phyloP scores from a whole-genome alignment of 92 coral and sea anemone genomes.

The Actinostola sp. region DNA sequence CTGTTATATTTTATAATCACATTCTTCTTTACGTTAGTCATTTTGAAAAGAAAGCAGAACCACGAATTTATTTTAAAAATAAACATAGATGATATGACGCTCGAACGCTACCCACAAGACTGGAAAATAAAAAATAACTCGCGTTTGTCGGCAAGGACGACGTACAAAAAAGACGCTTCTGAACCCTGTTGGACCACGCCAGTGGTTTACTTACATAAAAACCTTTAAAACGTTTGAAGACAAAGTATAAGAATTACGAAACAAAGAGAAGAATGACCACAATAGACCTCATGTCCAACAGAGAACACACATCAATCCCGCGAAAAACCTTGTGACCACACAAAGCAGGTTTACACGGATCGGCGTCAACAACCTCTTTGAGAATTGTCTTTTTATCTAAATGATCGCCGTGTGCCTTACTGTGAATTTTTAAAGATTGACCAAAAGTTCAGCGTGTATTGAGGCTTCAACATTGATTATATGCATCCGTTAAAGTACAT shows the following conservation, averaged over 20 bases:
- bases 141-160: neutral
- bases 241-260: conserved; percentile 5
- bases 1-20: conserved; percentile 11
- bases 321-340: conserved; percentile 45
- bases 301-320: conserved; percentile 52
- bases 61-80: conserved; percentile 31
- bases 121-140: neutral
- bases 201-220: neutral
- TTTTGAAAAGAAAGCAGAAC: conserved; percentile 22
- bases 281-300: conserved; percentile 35
- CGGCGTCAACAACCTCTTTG: conserved; percentile 50
- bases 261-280: conserved; percentile 46
- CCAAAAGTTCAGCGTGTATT: conserved; percentile 62
- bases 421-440: conserved; percentile 80
- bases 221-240: conserved; percentile 2
- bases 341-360: conserved; percentile 57
- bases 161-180: neutral
- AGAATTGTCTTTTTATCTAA: conserved; percentile 67
- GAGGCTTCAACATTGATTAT: conserved; percentile 67
- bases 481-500: conserved; percentile 76
- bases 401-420: conserved; percentile 69
- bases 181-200: neutral
- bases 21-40: conserved; percentile 7
- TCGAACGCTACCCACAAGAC: neutral
- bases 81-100: conserved; percentile 15